phyloP scores from a whole-genome alignment of 2,797 vertebrate genomes.

The Buceros bicornis region DNA sequence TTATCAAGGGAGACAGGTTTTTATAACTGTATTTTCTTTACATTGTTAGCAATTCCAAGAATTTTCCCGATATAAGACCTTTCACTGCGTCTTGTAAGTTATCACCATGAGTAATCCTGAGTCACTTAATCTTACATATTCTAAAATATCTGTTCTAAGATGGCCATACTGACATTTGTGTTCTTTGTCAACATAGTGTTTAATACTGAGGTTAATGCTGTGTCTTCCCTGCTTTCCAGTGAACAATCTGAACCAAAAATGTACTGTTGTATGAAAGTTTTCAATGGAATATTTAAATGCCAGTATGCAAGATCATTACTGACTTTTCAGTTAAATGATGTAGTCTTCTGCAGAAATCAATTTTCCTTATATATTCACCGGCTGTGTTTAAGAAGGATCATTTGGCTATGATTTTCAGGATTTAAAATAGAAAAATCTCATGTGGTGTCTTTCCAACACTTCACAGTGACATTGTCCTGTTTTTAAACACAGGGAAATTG shows the following conservation, averaged over 20 bases:
- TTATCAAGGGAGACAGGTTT: not conserved
- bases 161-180: conserved; percentile 69
- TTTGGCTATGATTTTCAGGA: conserved; percentile 45
- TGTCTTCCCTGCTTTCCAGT: conserved; percentile 6
- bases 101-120: conserved; percentile 55
- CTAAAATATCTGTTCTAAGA: conserved; percentile 46
- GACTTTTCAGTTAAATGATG: conserved; percentile 26
- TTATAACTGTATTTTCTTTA: not conserved
- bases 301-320: conserved; percentile 15
- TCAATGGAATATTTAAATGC: conserved; percentile 6
- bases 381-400: conserved; percentile 47
- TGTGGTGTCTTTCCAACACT: not conserved
- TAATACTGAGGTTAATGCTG: not conserved
- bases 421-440: conserved; percentile 58
- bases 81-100: not conserved
- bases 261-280: not conserved
- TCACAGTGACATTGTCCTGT: not conserved
- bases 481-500: not conserved
- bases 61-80: not conserved
- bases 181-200: conserved; percentile 34
- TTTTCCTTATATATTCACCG: conserved; percentile 47
- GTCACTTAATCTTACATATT: conserved; percentile 58
- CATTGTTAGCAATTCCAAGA: not conserved
- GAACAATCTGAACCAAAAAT: not conserved
- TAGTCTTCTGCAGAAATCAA: conserved; percentile 16